Conservation (phyloP, 2,888 invertebrate species). For the Ochlodes sylvanus region DNA sequence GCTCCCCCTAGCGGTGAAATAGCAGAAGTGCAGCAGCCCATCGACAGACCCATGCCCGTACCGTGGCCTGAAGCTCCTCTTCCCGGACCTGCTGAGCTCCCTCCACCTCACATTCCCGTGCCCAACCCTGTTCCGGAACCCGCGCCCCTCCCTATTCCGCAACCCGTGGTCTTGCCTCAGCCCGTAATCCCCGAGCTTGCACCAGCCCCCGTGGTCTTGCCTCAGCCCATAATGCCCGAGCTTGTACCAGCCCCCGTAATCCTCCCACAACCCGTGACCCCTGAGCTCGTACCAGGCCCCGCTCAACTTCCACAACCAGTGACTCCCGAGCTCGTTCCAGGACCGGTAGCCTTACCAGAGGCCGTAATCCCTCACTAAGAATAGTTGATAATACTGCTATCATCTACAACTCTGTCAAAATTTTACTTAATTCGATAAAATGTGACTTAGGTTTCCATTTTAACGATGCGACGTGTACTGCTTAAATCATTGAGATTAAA, state of each 20-base stretch:
- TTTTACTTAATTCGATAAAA: too few relatives aligned
- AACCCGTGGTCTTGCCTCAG: conserved; percentile 33
- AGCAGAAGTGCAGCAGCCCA: conserved; percentile 6
- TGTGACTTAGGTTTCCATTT: too few relatives aligned
- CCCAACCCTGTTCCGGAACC: conserved; percentile 34
- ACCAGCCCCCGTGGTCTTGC: conserved; percentile 36
- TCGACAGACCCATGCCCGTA: conserved; percentile 16
- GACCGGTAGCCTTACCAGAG: too few relatives aligned
- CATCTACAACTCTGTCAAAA: too few relatives aligned
- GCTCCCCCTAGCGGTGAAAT: conserved; percentile 45
- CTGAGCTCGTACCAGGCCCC: not conserved
- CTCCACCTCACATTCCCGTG: not conserved
- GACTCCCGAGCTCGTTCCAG: not conserved
- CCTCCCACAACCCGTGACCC: not conserved
- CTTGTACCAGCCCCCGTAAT: not conserved
- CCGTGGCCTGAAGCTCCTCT: conserved; percentile 32
- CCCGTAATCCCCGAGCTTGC: conserved; percentile 37
- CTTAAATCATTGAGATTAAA: too few relatives aligned
- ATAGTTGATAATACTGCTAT: too few relatives aligned
- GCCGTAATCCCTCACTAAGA: too few relatives aligned
- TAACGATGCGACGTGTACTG: too few relatives aligned
- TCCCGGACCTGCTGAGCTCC: conserved; percentile 29
- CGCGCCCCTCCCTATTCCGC: conserved; percentile 39
- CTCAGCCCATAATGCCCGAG: conserved; percentile 41
- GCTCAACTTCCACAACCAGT: not conserved